Evolutionary conservation across 2,888 invertebrate species (phyloP).

Genomic region (Hirtodrosophila duncani): DNA sequence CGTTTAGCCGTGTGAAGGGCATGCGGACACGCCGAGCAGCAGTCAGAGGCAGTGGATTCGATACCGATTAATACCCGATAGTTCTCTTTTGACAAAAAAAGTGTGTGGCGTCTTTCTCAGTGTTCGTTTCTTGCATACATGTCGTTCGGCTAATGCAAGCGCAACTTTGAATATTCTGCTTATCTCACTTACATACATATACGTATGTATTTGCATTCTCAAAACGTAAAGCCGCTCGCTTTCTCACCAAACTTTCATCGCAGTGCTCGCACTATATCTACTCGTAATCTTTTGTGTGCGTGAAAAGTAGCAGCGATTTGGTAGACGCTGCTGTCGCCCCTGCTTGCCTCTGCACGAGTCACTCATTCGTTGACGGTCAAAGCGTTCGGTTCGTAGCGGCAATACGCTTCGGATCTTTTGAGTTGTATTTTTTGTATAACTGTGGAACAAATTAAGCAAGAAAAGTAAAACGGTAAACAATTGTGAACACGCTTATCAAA

Average conservation of each 20-base stretch:
- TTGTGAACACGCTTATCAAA: constrained; percentile 23
- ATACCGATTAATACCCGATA: too few species aligned
- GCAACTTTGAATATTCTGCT: constrained; percentile 6
- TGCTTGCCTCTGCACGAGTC: background rate
- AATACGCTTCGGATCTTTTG: too few species aligned
- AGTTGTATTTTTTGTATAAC: constrained; percentile 1
- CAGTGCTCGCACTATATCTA: constrained; percentile 12
- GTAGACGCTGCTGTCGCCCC: constrained; percentile 18
- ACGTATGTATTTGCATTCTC: background rate
- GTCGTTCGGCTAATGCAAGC: background rate
- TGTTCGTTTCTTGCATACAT: too few species aligned
- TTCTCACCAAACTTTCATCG: too few species aligned
- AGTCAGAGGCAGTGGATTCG: constrained; percentile 1
- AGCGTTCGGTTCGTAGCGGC: constrained; percentile 35
- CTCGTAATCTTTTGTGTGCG: too few species aligned
- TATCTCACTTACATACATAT: constrained; percentile 24
- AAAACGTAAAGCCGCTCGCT: too few species aligned
- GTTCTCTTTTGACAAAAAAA: constrained; percentile 38
- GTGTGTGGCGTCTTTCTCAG: constrained; percentile 9
- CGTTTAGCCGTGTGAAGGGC: constrained; percentile 54
- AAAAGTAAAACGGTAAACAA: constrained; percentile 30
- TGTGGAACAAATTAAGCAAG: constrained; percentile 11
- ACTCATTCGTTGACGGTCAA: too few species aligned
- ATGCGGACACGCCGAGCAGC: constrained; percentile 30
- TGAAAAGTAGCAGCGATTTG: constrained; percentile 15